Evolutionary conservation across 2,113 vertebrate genomes (phyloP).

Genomic region (Rhabdornis inornatus): DNA sequence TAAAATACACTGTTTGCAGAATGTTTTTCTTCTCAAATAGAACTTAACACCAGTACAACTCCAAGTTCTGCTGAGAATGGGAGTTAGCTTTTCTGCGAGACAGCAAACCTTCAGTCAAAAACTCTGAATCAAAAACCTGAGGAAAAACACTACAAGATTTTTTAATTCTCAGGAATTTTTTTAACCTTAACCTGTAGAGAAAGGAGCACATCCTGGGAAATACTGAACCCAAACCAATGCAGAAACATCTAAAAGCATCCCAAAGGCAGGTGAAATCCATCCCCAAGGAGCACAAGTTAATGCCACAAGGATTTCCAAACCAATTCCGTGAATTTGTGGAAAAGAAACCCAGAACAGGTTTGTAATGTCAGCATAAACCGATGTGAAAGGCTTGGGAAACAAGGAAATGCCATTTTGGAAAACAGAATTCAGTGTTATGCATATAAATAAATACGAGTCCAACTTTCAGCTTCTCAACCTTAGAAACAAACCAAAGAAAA

Average conservation of each 20-base stretch:
- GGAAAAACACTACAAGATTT: background rate
- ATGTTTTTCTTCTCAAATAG: background rate
- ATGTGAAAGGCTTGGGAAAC: background rate
- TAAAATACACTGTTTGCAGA: background rate
- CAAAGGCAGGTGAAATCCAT: background rate
- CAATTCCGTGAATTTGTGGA: accelerated
- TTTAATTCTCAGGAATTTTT: background rate
- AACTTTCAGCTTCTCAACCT: background rate
- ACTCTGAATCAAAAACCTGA: accelerated
- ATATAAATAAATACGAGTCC: background rate
- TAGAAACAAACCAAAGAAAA: background rate
- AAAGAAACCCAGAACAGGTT: background rate
- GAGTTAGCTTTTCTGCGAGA: background rate
- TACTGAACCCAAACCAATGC: accelerated
- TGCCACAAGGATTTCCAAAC: background rate
- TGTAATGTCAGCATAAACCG: background rate
- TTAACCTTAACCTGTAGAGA: background rate
- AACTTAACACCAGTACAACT: background rate
- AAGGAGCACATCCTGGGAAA: background rate
- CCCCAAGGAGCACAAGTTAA: background rate
- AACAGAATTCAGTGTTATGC: background rate
- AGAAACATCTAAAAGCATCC: background rate
- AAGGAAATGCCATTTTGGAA: background rate
- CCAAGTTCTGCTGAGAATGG: background rate
- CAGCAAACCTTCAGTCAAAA: background rate